A percentile compares a stretch with the other conserved stretches of the same genome.
Conservation (phyloP, 1,140 invertebrate genomes). For the Bombus huntii region DNA sequence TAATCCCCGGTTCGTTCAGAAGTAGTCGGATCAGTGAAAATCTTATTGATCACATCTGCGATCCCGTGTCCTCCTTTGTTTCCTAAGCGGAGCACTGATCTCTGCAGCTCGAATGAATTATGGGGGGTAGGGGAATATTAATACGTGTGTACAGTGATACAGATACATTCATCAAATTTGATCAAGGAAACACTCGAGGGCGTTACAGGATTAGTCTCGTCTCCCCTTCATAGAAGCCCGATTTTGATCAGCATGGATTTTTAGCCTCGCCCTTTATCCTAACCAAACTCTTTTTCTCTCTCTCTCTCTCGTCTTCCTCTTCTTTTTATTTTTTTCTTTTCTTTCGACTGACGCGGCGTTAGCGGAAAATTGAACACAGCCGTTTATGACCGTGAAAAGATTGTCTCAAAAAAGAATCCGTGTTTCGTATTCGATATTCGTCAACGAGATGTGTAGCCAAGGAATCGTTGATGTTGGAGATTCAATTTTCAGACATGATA, state of each 20-base stretch:
- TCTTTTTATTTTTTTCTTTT: neutral
- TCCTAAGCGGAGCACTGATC: slow-evolving; percentile 51
- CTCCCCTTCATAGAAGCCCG: slow-evolving; percentile 49
- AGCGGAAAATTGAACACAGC: slow-evolving; percentile 42
- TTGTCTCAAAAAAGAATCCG: slow-evolving; percentile 39
- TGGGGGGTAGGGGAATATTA: slow-evolving; percentile 50
- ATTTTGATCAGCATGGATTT: slow-evolving; percentile 50
- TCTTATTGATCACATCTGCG: slow-evolving; percentile 55
- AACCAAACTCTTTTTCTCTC: neutral
- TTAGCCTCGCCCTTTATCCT: slow-evolving; percentile 5
- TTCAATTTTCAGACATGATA: neutral
- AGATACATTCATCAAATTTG: slow-evolving; percentile 61
- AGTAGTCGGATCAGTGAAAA: slow-evolving; percentile 30
- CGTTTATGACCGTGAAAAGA: slow-evolving; percentile 49
- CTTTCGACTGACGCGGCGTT: neutral
- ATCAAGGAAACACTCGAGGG: slow-evolving; percentile 59
- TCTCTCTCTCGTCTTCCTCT: too few species aligned
- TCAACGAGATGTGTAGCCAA: neutral
- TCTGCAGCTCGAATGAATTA: slow-evolving; percentile 47
- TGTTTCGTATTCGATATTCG: slow-evolving; percentile 27
- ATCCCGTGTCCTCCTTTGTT: slow-evolving; percentile 48
- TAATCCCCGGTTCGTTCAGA: slow-evolving; percentile 30
- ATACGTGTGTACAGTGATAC: slow-evolving; percentile 57
- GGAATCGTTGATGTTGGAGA: neutral
- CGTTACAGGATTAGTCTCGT: slow-evolving; percentile 48